Evolutionary conservation across 2,113 vertebrate genomes (phyloP).

Genomic region (Perognathus longimembris): DNA sequence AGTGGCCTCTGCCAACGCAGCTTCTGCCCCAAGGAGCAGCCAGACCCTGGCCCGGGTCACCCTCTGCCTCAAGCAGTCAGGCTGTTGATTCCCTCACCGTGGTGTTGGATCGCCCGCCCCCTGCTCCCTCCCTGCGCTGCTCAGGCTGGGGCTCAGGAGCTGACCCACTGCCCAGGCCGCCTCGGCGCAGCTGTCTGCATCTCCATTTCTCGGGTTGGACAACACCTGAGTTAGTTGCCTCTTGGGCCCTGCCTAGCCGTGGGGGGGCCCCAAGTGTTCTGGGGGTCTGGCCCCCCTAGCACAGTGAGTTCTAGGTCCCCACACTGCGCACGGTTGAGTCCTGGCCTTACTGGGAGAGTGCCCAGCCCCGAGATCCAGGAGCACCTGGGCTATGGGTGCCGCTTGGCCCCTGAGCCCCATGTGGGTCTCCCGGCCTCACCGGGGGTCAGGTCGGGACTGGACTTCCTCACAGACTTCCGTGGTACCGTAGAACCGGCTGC

Average conservation of each 20-base stretch:
- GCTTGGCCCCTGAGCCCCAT: neutral
- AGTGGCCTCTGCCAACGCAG: no score
- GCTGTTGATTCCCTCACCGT: no score
- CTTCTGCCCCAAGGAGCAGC: neutral
- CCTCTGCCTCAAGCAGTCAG: neutral
- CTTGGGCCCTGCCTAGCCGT: no score
- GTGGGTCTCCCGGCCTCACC: no score
- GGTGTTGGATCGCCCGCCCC: no score
- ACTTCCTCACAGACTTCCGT: neutral
- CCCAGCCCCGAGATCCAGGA: neutral
- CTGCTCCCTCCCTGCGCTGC: no score
- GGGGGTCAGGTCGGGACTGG: neutral
- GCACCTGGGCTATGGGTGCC: no score
- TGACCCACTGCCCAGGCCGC: no score
- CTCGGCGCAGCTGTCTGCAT: accelerated
- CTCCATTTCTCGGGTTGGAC: neutral
- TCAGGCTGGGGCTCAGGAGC: neutral
- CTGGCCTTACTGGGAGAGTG: neutral
- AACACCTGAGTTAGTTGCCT: neutral
- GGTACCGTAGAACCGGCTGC: neutral
- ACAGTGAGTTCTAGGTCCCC: neutral
- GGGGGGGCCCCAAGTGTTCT: neutral
- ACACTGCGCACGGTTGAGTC: no score
- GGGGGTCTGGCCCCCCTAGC: no score
- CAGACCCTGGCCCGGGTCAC: no score